phyloP scores from a whole-genome alignment of 2,888 invertebrate genomes.

The Willowsia nigromaculata region DNA sequence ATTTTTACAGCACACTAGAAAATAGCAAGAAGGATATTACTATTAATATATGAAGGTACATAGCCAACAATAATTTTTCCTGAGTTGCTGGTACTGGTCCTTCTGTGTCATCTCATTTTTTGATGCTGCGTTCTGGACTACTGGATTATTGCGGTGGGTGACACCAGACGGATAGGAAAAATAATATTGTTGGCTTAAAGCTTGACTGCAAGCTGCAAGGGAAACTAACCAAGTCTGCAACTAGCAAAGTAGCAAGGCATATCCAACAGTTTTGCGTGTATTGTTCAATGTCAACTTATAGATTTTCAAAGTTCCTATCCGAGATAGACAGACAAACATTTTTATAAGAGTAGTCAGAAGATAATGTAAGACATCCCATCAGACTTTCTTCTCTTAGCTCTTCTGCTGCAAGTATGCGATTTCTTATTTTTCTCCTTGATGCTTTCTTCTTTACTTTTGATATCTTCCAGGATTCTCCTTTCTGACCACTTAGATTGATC shows the following conservation, averaged over 20 bases:
- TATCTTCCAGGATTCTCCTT: slow-evolving; percentile 5
- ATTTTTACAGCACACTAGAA: not conserved
- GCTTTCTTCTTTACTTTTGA: not conserved
- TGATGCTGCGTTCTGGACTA: not conserved
- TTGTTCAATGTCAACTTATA: too few relatives aligned
- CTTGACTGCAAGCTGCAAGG: not conserved
- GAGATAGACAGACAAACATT: too few relatives aligned
- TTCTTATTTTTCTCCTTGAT: not conserved
- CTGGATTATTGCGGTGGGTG: not conserved
- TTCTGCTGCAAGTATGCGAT: not conserved
- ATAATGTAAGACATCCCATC: too few relatives aligned
- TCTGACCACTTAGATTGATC: slow-evolving; percentile 49
- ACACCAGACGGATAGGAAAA: not conserved
- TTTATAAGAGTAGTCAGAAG: too few relatives aligned
- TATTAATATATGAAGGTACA: not conserved
- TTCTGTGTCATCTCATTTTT: not conserved
- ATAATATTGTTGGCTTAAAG: not conserved
- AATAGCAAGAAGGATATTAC: not conserved
- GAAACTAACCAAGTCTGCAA: too few relatives aligned
- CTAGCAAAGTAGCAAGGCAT: not conserved
- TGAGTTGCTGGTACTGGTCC: not conserved
- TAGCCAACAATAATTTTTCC: slow-evolving; percentile 47
- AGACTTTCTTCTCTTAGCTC: not conserved
- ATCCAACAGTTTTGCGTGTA: too few relatives aligned
- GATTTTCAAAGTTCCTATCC: not conserved